Evolutionary conservation across 2,888 invertebrate species (phyloP).

Genomic region (Junonia oenone): DNA sequence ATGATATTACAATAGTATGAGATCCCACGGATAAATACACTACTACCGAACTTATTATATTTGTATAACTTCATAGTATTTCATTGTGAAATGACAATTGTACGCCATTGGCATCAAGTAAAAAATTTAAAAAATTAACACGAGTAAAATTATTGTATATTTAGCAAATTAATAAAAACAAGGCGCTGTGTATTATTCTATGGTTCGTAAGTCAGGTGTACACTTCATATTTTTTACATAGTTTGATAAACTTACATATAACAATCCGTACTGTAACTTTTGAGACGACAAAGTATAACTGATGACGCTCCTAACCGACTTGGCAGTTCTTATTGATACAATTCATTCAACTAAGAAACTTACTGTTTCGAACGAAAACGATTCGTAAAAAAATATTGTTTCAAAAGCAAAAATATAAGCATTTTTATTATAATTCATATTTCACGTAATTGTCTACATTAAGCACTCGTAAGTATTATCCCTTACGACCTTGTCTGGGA

Average conservation of each 20-base stretch:
- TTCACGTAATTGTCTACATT: too few species aligned
- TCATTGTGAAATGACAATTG: too few species aligned
- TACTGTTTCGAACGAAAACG: conserved; percentile 1
- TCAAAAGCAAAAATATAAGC: neutral
- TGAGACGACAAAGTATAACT: conserved; percentile 20
- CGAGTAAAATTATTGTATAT: too few species aligned
- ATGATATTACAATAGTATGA: conserved; percentile 44
- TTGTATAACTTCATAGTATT: too few species aligned
- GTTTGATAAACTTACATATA: conserved; percentile 28
- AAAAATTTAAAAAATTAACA: too few species aligned
- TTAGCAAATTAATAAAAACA: neutral
- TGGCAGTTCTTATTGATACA: conserved; percentile 24
- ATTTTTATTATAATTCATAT: too few species aligned
- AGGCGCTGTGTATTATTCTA: neutral
- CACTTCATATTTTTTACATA: conserved; percentile 22
- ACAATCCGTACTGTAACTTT: conserved; percentile 23
- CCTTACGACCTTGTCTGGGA: too few species aligned
- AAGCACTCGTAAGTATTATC: too few species aligned
- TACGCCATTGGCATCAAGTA: too few species aligned
- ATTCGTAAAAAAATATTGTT: neutral
- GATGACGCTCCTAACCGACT: conserved; percentile 28
- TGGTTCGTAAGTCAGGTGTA: conserved; percentile 20
- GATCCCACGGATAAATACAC: conserved; percentile 12
- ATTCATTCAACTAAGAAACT: conserved; percentile 18
- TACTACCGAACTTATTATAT: too few species aligned